Evolutionary conservation across 1,140 invertebrate genomes (phyloP).

Genomic region (Asobara japonica): DNA sequence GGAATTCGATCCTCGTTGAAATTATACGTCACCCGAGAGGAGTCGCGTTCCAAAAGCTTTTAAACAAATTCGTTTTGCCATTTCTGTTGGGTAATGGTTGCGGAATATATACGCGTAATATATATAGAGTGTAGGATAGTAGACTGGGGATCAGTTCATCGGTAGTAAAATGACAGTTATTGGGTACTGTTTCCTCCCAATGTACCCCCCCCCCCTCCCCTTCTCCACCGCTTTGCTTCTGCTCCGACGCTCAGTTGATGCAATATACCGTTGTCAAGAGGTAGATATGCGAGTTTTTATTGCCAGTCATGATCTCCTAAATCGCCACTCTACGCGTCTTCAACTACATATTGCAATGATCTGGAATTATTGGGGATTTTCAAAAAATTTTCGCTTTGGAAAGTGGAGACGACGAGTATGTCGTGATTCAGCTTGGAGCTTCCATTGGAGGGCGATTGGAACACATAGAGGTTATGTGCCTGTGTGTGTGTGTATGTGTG

Average conservation of each 20-base stretch:
- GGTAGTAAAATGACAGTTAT: slow-evolving; percentile 27
- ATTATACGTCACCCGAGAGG: slow-evolving; percentile 21
- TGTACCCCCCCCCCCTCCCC: not conserved
- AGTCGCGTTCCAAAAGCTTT: slow-evolving; percentile 18
- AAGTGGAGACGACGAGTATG: no score
- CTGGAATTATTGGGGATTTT: not conserved
- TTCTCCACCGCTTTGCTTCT: not conserved
- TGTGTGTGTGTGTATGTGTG: no score
- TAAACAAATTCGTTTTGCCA: slow-evolving; percentile 26
- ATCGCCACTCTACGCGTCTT: not conserved
- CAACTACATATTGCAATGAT: not conserved
- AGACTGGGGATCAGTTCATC: not conserved
- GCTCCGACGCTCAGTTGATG: not conserved
- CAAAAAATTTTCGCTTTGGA: not conserved
- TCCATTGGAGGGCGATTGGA: no score
- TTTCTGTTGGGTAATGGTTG: slow-evolving; percentile 4
- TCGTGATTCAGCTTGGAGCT: no score
- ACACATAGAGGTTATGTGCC: no score
- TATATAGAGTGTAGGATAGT: not conserved
- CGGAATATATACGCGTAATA: not conserved
- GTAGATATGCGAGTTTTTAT: slow-evolving; percentile 4
- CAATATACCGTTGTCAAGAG: slow-evolving; percentile 17
- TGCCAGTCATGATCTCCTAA: not conserved
- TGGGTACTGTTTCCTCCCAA: slow-evolving; percentile 9
- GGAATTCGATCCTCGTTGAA: slow-evolving; percentile 22